Evolutionary conservation across 2,113 vertebrate genomes (phyloP), one percentile per base, ranked within the genome.

Genomic region (Loxodonta africana): DNA sequence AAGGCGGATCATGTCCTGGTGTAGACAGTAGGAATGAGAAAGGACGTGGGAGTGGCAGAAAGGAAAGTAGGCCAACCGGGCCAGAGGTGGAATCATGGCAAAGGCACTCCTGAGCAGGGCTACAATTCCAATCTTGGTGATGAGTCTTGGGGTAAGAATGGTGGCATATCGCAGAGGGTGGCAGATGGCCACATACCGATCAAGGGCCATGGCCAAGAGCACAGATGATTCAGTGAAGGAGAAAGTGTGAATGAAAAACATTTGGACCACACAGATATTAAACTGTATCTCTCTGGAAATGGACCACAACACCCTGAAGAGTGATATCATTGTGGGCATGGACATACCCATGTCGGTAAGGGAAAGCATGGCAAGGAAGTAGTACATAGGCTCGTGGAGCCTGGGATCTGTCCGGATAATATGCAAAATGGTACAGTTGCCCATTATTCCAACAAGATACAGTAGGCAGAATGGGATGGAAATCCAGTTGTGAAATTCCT

Each of bases 301-400:
- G 53, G 97, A 97, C 88, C 97, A 97, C 48, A 98, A 28, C 4
- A 98, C 95, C 11, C 95, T 83, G 17, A 97, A 94, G 4, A 98
- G 60, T 11, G 97, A 46, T 51, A 53, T 15, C 88, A 95, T 65
- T 5, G 97, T 87, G 5, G 94, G 74, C 9, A 97, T 30, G 73
- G 95, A 97, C 95, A 97, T 97, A 53, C 94, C 85, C 87, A 98
- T 93, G 46, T 98, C 97, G 20, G 93, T 95, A 51, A 98, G 53
- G 2, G 97, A 97, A 25, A 98, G 90, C 92, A 97, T 96, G 44
- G 90, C 96, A 69, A 98, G 93, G 78, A 97, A 97, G 84, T 95
- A 96, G 41, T 94, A 85, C 63, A 94, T 89, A 62, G 83, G 92
- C 6, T 83, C 41, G 4, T 93, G 92, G 41, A 97, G 46, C 30